phyloP scores from a whole-genome alignment of 2,797 vertebrate genomes.

The Lagodon rhomboides region DNA sequence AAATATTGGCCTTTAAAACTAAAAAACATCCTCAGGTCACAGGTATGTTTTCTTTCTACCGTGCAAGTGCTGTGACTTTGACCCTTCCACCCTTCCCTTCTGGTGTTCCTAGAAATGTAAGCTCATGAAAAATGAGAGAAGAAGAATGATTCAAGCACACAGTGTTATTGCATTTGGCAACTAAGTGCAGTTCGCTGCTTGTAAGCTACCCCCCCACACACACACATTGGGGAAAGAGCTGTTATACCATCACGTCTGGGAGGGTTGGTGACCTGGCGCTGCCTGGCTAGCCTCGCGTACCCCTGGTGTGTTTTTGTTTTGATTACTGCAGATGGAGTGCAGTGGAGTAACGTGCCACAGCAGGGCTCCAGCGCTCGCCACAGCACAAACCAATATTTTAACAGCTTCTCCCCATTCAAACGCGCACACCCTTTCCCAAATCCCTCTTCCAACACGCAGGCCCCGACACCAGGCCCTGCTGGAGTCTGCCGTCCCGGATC shows the following conservation, averaged over 20 bases:
- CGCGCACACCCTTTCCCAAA: slow-evolving; percentile 55
- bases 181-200: slow-evolving; percentile 2
- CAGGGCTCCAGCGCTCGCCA: slow-evolving; percentile 46
- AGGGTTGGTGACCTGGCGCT: slow-evolving; percentile 38
- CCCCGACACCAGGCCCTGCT: slow-evolving; percentile 61
- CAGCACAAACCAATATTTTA: slow-evolving; percentile 79
- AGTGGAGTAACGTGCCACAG: slow-evolving; percentile 75
- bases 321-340: slow-evolving; percentile 59
- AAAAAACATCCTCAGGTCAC: slow-evolving; percentile 9
- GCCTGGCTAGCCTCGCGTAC: slow-evolving; percentile 34
- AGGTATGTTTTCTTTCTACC: slow-evolving; percentile 32
- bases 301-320: slow-evolving; percentile 62
- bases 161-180: slow-evolving; percentile 37
- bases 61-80: slow-evolving; percentile 24
- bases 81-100: slow-evolving; percentile 24
- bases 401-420: slow-evolving; percentile 70
- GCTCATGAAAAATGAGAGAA: slow-evolving; percentile 16
- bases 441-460: slow-evolving; percentile 61
- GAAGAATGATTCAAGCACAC: slow-evolving; percentile 9
- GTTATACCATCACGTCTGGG: slow-evolving; percentile 35
- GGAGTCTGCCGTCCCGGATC: slow-evolving; percentile 54
- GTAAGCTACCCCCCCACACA: background rate
- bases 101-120: slow-evolving; percentile 39
- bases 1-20: slow-evolving; percentile 1
- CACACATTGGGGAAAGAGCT: slow-evolving; percentile 3